Percentiles rank a stretch among this genome's conserved stretches.
Conservation (phyloP, 2,113 vertebrate species). For the Chrysochloris asiatica region DNA sequence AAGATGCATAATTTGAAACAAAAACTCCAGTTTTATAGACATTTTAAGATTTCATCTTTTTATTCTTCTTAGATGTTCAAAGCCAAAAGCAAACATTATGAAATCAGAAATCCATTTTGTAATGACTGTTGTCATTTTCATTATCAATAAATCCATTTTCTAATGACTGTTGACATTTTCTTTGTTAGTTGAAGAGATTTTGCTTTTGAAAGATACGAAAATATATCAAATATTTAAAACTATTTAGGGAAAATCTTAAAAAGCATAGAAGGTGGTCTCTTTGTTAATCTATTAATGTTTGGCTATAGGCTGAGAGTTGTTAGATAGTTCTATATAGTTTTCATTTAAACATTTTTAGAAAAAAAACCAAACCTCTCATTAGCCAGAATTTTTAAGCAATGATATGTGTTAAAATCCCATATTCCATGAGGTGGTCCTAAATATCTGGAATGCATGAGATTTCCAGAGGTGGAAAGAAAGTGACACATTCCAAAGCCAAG, state of each 20-base stretch:
- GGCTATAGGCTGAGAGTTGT: not conserved
- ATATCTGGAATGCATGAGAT: not conserved
- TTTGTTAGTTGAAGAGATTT: slow-evolving; percentile 5
- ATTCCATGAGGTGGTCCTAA: slow-evolving; percentile 4
- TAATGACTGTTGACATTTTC: not conserved
- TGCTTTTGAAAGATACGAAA: not conserved
- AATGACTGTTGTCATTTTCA: not conserved
- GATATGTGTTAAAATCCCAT: not conserved
- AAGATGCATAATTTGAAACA: slow-evolving; percentile 7
- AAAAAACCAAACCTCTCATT: not conserved
- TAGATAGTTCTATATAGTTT: not conserved
- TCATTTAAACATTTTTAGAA: not conserved
- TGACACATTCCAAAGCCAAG: not conserved
- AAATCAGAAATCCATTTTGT: not conserved
- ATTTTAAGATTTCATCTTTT: slow-evolving; percentile 48
- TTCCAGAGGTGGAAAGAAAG: not conserved
- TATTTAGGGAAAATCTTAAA: not conserved
- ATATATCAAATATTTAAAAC: slow-evolving; percentile 34
- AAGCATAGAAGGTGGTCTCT: not conserved
- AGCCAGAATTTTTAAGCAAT: not conserved
- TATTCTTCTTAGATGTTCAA: slow-evolving; percentile 31
- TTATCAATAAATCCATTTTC: not conserved
- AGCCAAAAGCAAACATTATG: not conserved
- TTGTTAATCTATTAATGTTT: not conserved
- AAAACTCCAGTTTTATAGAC: not conserved